Conservation (phyloP, 1,140 invertebrate genomes). For the Drosophila santomea region DNA sequence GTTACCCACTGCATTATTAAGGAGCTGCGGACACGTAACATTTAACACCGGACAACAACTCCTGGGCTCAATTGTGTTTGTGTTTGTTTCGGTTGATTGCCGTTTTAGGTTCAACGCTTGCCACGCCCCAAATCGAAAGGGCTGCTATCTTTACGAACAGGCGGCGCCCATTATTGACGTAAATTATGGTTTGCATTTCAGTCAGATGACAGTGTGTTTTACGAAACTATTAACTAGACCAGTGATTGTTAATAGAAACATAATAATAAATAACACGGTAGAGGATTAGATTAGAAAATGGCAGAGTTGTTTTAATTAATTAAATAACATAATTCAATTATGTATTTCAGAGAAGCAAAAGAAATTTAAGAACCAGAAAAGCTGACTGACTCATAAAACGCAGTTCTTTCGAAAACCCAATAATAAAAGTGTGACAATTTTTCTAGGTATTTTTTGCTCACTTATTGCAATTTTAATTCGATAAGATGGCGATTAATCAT, state of each 20-base stretch:
- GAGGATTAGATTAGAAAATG: too few relatives aligned
- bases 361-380: too few relatives aligned
- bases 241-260: background rate
- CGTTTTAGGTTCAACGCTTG: slow-evolving; percentile 38
- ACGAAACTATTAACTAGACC: background rate
- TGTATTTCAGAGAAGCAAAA: too few relatives aligned
- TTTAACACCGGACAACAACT: slow-evolving; percentile 25
- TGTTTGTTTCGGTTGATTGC: slow-evolving; percentile 29
- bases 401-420: background rate
- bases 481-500: slow-evolving; percentile 8
- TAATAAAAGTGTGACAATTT: background rate
- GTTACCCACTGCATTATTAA: slow-evolving; percentile 48
- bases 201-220: slow-evolving; percentile 1
- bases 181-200: slow-evolving; percentile 7
- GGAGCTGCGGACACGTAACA: slow-evolving; percentile 52
- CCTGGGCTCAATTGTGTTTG: slow-evolving; percentile 8
- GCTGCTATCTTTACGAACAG: slow-evolving; percentile 15
- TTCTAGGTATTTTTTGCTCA: background rate
- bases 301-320: too few relatives aligned
- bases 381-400: too few relatives aligned
- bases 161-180: slow-evolving; percentile 20
- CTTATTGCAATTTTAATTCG: background rate
- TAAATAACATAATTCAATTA: too few relatives aligned
- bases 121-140: slow-evolving; percentile 30
- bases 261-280: too few relatives aligned